Conservation (phyloP, 2,888 invertebrate species). For the Seira musarum region DNA sequence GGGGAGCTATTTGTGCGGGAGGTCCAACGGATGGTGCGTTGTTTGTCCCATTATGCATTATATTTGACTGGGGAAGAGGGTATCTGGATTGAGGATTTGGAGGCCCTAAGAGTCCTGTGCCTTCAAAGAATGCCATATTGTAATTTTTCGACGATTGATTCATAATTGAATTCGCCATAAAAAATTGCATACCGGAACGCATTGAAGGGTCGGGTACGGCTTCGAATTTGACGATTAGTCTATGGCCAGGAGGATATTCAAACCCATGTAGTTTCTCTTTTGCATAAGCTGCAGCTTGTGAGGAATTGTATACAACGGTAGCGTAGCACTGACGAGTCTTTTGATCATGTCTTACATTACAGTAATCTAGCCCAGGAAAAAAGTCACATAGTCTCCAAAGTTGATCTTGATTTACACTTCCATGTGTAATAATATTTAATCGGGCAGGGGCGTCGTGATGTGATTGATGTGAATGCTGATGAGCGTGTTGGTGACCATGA, state of each 20-base stretch:
- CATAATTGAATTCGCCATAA: too few species aligned
- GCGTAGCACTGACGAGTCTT: slow-evolving; percentile 73
- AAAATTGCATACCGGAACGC: slow-evolving; percentile 66
- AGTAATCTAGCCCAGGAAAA: slow-evolving; percentile 81
- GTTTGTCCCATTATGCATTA: slow-evolving; percentile 65
- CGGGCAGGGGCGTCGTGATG: slow-evolving; percentile 71
- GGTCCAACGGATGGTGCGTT: slow-evolving; percentile 32
- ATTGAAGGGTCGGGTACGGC: slow-evolving; percentile 55
- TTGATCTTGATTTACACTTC: slow-evolving; percentile 81
- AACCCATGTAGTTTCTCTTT: slow-evolving; percentile 90
- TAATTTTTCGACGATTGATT: background rate
- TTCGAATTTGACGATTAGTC: slow-evolving; percentile 83
- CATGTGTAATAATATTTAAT: slow-evolving; percentile 83
- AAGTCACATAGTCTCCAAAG: slow-evolving; percentile 90
- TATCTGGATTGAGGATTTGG: slow-evolving; percentile 60
- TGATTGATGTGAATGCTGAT: slow-evolving; percentile 60
- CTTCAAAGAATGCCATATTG: slow-evolving; percentile 22
- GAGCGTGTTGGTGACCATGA: slow-evolving; percentile 65
- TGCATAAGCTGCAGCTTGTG: slow-evolving; percentile 82
- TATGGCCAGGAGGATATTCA: slow-evolving; percentile 89
- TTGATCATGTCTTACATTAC: slow-evolving; percentile 73
- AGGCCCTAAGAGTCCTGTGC: slow-evolving; percentile 65
- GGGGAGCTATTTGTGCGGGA: slow-evolving; percentile 45
- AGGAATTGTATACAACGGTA: slow-evolving; percentile 81
- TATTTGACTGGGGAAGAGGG: slow-evolving; percentile 59